These are phyloP conservation scores for Drosophila bipectinata DNA, from an alignment of 1,140 invertebrate genomes.

Conservation along the genomic window DNA sequence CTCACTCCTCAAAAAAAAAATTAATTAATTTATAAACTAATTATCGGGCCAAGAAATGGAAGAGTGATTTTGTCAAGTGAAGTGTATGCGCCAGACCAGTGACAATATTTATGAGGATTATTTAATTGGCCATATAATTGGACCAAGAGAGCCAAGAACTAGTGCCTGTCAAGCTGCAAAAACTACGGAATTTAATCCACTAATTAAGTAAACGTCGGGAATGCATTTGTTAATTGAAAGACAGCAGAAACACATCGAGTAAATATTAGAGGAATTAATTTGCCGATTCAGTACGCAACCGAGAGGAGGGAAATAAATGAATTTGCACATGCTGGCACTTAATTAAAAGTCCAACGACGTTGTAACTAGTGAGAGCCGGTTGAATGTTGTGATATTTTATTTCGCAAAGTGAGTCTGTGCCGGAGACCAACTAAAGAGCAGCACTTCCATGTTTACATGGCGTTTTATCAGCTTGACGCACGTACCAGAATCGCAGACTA, in stretches of 20 bases:
- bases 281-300: not conserved
- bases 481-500: slow-evolving; percentile 10
- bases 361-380: not conserved
- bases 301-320: not conserved
- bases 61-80: slow-evolving; percentile 14
- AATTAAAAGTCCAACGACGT: not conserved
- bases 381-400: not conserved
- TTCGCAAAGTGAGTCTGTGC: not conserved
- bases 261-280: slow-evolving; percentile 5
- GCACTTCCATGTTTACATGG: slow-evolving; percentile 32
- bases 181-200: not conserved
- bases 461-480: slow-evolving; percentile 39
- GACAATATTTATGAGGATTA: not conserved
- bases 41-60: slow-evolving; percentile 7
- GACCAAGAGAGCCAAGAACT: not conserved
- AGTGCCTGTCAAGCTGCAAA: too few relatives aligned
- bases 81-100: slow-evolving; percentile 16
- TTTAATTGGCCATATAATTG: not conserved
- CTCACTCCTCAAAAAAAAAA: slow-evolving; percentile 2
- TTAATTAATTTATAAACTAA: slow-evolving; percentile 28
- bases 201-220: not conserved
- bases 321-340: slow-evolving; percentile 4
- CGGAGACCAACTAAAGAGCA: not conserved
- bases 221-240: slow-evolving; percentile 1
- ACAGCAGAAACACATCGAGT: not conserved